Conservation (phyloP, 2,888 invertebrate genomes). For the Caenorhabditis sp. region DNA sequence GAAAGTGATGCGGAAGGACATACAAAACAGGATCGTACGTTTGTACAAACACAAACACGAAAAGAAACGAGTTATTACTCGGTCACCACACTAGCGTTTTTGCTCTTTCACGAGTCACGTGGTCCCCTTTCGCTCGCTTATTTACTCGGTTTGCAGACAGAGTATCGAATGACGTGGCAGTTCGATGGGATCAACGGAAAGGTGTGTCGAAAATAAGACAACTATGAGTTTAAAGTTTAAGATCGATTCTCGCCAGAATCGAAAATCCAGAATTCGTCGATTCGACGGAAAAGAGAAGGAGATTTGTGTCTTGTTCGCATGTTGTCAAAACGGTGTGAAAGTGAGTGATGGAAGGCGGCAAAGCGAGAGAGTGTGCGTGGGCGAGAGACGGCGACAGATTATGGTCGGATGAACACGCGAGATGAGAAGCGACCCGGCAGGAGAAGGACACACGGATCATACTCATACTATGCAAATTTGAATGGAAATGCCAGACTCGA, state of each 20-base stretch:
- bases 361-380: conserved; percentile 18
- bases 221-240: too few relatives aligned
- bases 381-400: conserved; percentile 40
- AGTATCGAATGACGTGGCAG: not conserved
- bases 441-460: conserved; percentile 40
- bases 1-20: conserved; percentile 34
- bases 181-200: not conserved
- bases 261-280: not conserved
- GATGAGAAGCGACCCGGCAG: conserved; percentile 47
- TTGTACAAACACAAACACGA: conserved; percentile 27
- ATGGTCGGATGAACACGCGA: conserved; percentile 61
- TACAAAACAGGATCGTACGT: conserved; percentile 20
- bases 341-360: conserved; percentile 47
- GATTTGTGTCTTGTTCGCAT: conserved; percentile 38
- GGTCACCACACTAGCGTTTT: too few relatives aligned
- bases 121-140: not conserved
- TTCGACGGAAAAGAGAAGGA: conserved; percentile 9
- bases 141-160: not conserved
- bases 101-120: too few relatives aligned
- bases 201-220: not conserved
- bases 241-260: too few relatives aligned
- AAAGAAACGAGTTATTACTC: conserved; percentile 26
- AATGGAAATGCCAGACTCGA: conserved; percentile 27
- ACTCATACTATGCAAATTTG: conserved; percentile 41
- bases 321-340: conserved; percentile 60